Base-by-base conservation (phyloP, 1,140 invertebrate species). In the Eurytemora carolleeae region DNA sequence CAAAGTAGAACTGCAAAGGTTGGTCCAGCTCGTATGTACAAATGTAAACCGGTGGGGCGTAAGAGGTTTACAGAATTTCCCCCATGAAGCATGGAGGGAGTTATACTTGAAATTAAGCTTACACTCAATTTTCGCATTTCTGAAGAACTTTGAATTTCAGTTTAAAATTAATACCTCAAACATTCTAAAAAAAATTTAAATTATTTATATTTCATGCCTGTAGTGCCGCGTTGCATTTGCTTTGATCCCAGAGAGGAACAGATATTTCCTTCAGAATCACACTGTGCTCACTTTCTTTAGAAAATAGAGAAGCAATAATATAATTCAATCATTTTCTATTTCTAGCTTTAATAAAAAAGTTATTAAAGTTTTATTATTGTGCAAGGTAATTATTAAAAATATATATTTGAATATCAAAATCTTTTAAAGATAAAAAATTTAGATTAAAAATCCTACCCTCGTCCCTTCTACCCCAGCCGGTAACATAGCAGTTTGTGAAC, bases 381-480 rank as follows among this genome's bases (percentile, higher is more conserved):
- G 44, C 21, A 54, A 54, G 2, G 21, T 52, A 54, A 1, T 18
- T 2, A 19, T 54, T 2, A 18, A 3, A 18, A 21, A 54, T 12
- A 12, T 21, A 55, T 15, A 57, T n/a, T 59, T 54, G 31, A 16
- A 57, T 65, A 58, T 59, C 56, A 63, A 19, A 19, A 63, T 26
- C 12, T 55, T 16, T 19, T 7, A 7, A 21, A 7, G 23, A 44
- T 44, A 44, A 12, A 44, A 12, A 12, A 44, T 44, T 12, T 63
- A 44, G n/a, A n/a, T n/a, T n/a, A n/a, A n/a, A 55, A 24, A 24
- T 62, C 63, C 64, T 66, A 75, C 76, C 70, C 68, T 77, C 76
- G 59, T 65, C 64, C 22, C 64, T 68, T 20, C 72, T 64, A 15
- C 78, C 76, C 80, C 80, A 82, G 19, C 80, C 81, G 16, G 79